phyloP scores from a whole-genome alignment of 2,797 vertebrate species.

The Heteromormyrus szaboi region DNA sequence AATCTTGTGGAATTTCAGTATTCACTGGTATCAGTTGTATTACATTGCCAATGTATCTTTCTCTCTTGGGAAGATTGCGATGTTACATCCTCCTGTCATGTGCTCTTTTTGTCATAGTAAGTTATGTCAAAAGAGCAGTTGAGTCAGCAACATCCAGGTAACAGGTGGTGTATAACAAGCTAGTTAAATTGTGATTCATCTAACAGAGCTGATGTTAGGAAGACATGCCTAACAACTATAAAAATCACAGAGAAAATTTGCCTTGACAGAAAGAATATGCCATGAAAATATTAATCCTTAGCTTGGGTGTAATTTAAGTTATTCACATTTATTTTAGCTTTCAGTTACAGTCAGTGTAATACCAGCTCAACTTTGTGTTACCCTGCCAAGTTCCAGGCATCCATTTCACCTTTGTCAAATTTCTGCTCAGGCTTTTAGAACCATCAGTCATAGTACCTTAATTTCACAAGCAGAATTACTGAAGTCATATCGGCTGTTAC shows the following conservation, averaged over 20 bases:
- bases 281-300: conserved; percentile 6
- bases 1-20: neutral
- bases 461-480: conserved; percentile 19
- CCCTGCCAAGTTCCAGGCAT: conserved; percentile 30
- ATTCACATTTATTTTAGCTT: conserved; percentile 25
- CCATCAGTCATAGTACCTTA: neutral
- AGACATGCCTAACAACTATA: conserved; percentile 21
- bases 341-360: neutral
- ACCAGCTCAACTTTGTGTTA: conserved; percentile 23
- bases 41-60: neutral
- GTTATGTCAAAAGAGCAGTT: conserved; percentile 46
- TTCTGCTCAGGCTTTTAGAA: conserved; percentile 11
- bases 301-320: conserved; percentile 16
- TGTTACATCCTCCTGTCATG: neutral
- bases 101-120: conserved; percentile 32
- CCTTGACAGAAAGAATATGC: conserved; percentile 15
- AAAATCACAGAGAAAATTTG: conserved; percentile 24
- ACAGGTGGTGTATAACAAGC: conserved; percentile 27
- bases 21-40: neutral
- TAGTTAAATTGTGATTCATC: conserved; percentile 45
- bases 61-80: neutral
- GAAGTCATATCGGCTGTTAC: neutral
- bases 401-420: conserved; percentile 25
- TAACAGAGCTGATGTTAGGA: conserved; percentile 10
- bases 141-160: conserved; percentile 44